Percentiles rank a stretch among this genome's conserved stretches.
phyloP scores from a whole-genome alignment of 2,888 invertebrate genomes.

The Rhingia campestris region DNA sequence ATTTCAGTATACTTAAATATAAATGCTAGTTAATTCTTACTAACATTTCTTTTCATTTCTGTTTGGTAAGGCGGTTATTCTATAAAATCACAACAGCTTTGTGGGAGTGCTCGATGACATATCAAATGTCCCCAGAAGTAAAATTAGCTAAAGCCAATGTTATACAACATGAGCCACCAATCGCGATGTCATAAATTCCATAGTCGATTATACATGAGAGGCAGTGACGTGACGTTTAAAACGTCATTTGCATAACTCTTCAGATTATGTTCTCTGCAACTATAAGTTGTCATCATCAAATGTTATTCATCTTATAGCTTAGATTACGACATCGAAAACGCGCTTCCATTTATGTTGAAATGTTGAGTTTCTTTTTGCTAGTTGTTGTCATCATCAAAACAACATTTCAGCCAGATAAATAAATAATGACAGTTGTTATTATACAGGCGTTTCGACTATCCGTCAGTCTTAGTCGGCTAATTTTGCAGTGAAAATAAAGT shows the following conservation, averaged over 20 bases:
- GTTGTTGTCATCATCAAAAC: not conserved
- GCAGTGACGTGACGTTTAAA: not conserved
- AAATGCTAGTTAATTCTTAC: no score
- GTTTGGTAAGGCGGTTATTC: no score
- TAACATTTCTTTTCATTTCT: no score
- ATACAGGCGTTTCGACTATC: not conserved
- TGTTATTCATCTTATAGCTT: not conserved
- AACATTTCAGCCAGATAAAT: not conserved
- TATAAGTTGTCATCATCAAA: not conserved
- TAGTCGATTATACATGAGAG: not conserved
- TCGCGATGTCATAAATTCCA: no score
- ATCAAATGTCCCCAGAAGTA: no score
- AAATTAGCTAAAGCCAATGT: no score
- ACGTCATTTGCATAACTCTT: not conserved
- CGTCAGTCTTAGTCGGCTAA: not conserved
- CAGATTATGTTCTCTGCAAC: not conserved
- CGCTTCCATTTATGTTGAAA: not conserved
- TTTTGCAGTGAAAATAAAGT: conserved; percentile 3
- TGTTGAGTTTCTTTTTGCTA: not conserved
- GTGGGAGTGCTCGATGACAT: no score
- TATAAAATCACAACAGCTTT: no score
- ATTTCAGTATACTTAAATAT: no score
- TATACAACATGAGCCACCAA: no score
- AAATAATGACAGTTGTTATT: not conserved
- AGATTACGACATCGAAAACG: not conserved